Evolutionary conservation across 1,140 invertebrate genomes (phyloP).

Genomic region (Camponotus vicinus): DNA sequence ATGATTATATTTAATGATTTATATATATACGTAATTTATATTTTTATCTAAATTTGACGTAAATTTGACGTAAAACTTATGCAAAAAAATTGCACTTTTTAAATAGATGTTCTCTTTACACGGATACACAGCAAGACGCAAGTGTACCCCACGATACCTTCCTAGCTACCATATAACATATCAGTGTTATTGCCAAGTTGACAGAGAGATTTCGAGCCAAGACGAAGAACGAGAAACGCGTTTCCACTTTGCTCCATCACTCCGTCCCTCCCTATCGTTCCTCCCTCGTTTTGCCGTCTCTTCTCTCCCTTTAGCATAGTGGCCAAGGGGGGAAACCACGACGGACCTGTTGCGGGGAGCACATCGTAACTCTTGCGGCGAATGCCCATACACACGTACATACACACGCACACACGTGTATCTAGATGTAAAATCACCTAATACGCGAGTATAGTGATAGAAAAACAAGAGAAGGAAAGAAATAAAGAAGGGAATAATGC

Average conservation of each 20-base stretch:
- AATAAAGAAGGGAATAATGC: not conserved
- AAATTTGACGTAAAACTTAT: not conserved
- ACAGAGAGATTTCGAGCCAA: conserved; percentile 20
- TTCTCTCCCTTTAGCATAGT: conserved; percentile 70
- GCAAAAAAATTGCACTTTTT: not conserved
- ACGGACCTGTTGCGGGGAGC: conserved; percentile 80
- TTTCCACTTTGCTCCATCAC: conserved; percentile 49
- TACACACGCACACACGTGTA: conserved; percentile 5
- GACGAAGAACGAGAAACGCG: conserved; percentile 41
- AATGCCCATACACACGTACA: conserved; percentile 53
- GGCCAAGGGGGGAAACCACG: conserved; percentile 75
- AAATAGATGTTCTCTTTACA: not conserved
- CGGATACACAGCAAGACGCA: not conserved
- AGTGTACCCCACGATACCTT: no score
- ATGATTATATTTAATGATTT: conserved; percentile 16
- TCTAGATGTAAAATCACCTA: conserved; percentile 56
- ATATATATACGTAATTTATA: not conserved
- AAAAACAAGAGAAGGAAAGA: not conserved
- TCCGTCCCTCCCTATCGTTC: conserved; percentile 40
- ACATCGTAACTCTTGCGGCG: conserved; percentile 76
- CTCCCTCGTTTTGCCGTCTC: conserved; percentile 63
- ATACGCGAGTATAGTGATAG: conserved; percentile 38
- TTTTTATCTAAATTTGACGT: not conserved
- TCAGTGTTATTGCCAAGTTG: conserved; percentile 32
- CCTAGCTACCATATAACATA: not conserved